These are phyloP conservation scores for Ammospiza maritima DNA, from an alignment of 2,797 vertebrate genomes.

Conservation along the genomic window DNA sequence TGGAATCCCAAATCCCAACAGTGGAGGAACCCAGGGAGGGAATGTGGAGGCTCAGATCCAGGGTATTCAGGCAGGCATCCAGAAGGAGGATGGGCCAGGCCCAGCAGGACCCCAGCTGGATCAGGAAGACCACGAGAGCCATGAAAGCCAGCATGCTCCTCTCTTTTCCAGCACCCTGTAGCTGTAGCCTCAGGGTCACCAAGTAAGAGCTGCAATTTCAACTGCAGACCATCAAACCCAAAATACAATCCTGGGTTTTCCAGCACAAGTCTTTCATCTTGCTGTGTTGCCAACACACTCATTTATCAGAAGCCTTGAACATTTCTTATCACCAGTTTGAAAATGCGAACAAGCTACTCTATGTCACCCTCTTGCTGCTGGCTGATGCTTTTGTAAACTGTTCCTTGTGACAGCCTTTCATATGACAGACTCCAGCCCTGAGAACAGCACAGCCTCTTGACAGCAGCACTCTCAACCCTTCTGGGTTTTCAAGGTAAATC, in stretches of 20 bases:
- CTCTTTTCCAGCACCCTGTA: not conserved
- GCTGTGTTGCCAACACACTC: not conserved
- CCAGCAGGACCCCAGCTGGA: not conserved
- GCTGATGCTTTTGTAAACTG: not conserved
- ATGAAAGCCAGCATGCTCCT: not conserved
- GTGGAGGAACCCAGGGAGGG: not conserved
- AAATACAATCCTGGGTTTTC: not conserved
- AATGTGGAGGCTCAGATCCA: not conserved
- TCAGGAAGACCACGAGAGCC: not conserved
- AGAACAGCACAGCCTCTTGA: not conserved
- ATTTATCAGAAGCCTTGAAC: not conserved
- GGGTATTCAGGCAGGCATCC: not conserved
- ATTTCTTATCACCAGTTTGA: not conserved
- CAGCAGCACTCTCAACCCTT: not conserved
- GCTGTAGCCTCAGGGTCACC: accelerated
- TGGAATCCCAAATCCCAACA: accelerated
- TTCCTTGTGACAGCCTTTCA: not conserved
- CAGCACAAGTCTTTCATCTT: not conserved
- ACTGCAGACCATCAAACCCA: not conserved
- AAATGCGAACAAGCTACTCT: not conserved
- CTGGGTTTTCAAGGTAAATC: not conserved
- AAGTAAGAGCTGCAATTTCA: not conserved
- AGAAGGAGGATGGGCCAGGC: too few relatives aligned
- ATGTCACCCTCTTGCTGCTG: not conserved
- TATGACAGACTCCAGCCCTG: not conserved